Conservation (phyloP, 2,888 invertebrate species). For the Scotopteryx bipunctaria region DNA sequence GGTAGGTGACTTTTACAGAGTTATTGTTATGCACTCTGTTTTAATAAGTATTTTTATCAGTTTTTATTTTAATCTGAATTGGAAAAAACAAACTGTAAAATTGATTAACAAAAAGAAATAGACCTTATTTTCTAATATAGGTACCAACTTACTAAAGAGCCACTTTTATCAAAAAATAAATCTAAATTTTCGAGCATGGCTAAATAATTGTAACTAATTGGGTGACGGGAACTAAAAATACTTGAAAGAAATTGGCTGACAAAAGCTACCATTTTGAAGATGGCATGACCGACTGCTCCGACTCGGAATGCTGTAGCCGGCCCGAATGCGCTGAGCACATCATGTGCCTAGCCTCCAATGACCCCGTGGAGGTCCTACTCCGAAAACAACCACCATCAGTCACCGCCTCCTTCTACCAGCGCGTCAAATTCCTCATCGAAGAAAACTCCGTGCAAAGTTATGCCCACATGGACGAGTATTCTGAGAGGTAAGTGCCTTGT, state of each 20-base stretch:
- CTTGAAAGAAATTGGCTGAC: conserved; percentile 50
- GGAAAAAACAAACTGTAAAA: too few species aligned
- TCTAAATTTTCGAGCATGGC: conserved; percentile 8
- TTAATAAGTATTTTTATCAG: not conserved
- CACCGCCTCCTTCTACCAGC: conserved; percentile 98
- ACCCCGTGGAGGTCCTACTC: conserved; percentile 97
- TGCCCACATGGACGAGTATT: conserved; percentile 98
- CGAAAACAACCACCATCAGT: conserved; percentile 98
- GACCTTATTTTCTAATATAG: not conserved
- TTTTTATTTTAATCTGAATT: not conserved
- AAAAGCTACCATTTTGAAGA: conserved; percentile 87
- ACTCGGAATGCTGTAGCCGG: conserved; percentile 98
- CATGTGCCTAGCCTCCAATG: conserved; percentile 97
- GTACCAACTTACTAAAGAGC: too few species aligned
- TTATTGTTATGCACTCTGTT: not conserved
- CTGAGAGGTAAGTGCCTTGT: conserved; percentile 94
- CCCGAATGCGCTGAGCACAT: conserved; percentile 94
- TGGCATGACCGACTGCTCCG: conserved; percentile 98
- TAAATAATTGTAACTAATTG: conserved; percentile 5
- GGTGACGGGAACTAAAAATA: conserved; percentile 31
- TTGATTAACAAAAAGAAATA: not conserved
- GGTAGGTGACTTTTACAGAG: conserved; percentile 84
- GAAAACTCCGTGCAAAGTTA: conserved; percentile 99
- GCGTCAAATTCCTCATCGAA: conserved; percentile 98
- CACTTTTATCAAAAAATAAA: too few species aligned